Evolutionary conservation across 1,140 invertebrate genomes (phyloP), one percentile per base, ranked within the genome.

Genomic region (Vanessa atalanta): DNA sequence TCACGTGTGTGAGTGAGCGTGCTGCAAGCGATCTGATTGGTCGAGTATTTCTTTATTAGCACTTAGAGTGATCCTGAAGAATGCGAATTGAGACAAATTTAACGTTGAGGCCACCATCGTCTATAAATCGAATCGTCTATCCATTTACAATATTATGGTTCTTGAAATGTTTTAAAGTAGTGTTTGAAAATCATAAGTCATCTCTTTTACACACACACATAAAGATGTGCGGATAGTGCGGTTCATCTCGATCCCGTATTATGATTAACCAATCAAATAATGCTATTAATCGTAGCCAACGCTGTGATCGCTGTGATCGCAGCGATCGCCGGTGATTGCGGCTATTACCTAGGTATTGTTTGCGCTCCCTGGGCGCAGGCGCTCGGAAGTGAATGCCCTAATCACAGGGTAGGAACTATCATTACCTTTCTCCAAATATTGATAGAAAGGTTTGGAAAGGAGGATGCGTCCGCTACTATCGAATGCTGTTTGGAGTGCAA

Each of bases 181-280:
- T 5, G 37, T 43, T 43, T 43, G 3, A 43, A 43, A 43, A 9
- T 9, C 37, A 43, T 43, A 43, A 11, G 37, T 43, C 9, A 43
- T 43, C 37, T 43, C 37, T 43, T 8, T 43, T 43, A 43, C 37
- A 43, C 37, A 43, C 37, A 43, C 37, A 43, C 6, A 43, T 43
- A 43, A 43, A 43, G 37, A 43, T 9, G 26, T 31, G 26, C 26
- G 26, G 37, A 43, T 43, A 43, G 37, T 37, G 31, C 31, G 31
- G 31, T 11, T 13, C 37, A 48, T 53, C 53, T 69, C 15, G 14
- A 48, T 50, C 23, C 26, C 43, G 43, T 51, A 53, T 75, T 70
- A 73, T 77, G 77, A 85, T 85, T 81, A 85, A 79, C 79, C 83
- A 84, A 83, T 84, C 79, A 78, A 80, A 83, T 82, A 80, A 85